phyloP scores from a whole-genome alignment of 2,797 vertebrate species.

The Pithecia hirsuta region DNA sequence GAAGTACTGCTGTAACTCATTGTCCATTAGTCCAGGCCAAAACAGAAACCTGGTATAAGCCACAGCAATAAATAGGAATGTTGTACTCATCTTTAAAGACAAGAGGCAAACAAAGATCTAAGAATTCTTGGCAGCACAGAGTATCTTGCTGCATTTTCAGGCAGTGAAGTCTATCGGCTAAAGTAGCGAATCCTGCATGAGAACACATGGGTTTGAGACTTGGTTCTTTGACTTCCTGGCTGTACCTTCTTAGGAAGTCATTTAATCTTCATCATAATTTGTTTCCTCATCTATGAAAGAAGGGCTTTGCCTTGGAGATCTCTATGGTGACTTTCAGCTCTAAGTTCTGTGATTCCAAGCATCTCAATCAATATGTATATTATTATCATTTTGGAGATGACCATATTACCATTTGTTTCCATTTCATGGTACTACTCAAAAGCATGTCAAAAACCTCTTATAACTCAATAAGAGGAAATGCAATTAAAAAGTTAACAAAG shows the following conservation, averaged over 20 bases:
- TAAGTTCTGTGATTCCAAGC: neutral
- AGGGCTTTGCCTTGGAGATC: neutral
- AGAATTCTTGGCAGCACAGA: conserved; percentile 35
- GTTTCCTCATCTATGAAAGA: neutral
- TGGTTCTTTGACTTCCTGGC: neutral
- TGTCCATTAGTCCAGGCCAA: neutral
- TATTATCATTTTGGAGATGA: neutral
- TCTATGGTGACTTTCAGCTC: neutral
- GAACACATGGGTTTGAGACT: neutral
- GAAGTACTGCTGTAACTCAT: neutral
- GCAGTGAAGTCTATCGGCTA: neutral
- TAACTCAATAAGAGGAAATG: neutral
- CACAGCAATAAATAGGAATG: neutral
- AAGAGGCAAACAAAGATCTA: conserved; percentile 21
- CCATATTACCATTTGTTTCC: neutral
- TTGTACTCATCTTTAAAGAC: neutral
- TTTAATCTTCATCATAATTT: neutral
- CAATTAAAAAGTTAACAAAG: neutral
- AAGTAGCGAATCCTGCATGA: neutral
- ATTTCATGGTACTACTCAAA: conserved; percentile 37
- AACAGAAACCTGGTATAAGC: neutral
- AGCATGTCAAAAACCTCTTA: neutral
- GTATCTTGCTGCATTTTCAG: conserved; percentile 13
- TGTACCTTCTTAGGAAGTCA: neutral
- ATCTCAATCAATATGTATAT: neutral